Evolutionary conservation across 2,888 invertebrate genomes (phyloP).

Genomic region (Epiblema foenella): DNA sequence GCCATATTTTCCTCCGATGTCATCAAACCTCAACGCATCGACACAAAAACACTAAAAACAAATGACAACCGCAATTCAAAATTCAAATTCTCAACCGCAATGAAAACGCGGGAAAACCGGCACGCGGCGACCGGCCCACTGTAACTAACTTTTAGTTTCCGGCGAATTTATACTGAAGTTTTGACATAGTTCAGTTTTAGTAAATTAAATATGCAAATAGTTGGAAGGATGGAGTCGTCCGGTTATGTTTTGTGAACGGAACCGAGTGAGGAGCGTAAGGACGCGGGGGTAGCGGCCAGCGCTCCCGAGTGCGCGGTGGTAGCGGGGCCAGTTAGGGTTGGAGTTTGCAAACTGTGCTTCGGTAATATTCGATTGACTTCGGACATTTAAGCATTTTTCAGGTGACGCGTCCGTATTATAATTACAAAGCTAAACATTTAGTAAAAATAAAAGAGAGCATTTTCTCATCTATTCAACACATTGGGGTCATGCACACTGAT

Average conservation of each 20-base stretch:
- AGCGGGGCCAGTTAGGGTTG: constrained; percentile 47
- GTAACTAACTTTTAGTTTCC: constrained; percentile 51
- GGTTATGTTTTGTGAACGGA: constrained; percentile 82
- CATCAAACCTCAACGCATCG: constrained; percentile 57
- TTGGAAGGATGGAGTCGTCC: constrained; percentile 71
- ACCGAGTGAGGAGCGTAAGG: constrained; percentile 76
- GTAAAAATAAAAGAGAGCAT: no score
- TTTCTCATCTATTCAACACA: no score
- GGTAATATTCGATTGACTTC: not conserved
- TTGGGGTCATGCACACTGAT: no score
- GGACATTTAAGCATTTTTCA: not conserved
- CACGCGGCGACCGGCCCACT: constrained; percentile 45
- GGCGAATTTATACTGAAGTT: constrained; percentile 49
- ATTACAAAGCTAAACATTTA: no score
- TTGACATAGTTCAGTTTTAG: constrained; percentile 41
- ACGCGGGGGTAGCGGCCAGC: constrained; percentile 66
- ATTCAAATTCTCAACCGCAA: constrained; percentile 44
- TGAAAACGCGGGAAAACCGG: constrained; percentile 47
- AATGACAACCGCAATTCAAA: constrained; percentile 24
- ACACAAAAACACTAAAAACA: constrained; percentile 35
- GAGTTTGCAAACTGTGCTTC: not conserved
- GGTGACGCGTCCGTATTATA: not conserved
- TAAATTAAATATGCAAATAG: constrained; percentile 40
- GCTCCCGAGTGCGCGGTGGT: constrained; percentile 64
- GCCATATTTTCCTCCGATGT: constrained; percentile 70